phyloP scores from a whole-genome alignment of 2,113 vertebrate species.

The Muscicapa adusta region DNA sequence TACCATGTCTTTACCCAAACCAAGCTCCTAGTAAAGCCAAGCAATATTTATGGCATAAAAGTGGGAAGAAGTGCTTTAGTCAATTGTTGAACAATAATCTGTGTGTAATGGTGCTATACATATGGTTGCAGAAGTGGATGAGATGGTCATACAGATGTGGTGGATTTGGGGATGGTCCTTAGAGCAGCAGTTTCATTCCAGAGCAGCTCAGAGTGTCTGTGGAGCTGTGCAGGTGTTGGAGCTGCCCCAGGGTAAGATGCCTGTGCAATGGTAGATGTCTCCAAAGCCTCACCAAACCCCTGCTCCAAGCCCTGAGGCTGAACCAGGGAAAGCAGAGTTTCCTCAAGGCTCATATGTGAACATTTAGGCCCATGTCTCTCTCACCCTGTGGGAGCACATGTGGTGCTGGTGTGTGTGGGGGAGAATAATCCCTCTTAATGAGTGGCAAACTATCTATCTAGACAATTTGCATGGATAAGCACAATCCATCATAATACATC shows the following conservation, averaged over 20 bases:
- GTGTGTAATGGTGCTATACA: not conserved
- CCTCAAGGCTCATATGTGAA: not conserved
- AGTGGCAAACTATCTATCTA: not conserved
- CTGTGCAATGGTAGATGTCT: not conserved
- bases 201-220: not conserved
- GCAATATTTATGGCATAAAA: not conserved
- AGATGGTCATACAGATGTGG: fast-evolving
- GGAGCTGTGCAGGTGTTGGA: fast-evolving
- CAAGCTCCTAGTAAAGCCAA: not conserved
- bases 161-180: not conserved
- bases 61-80: not conserved
- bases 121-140: not conserved
- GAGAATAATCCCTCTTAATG: slow-evolving; percentile 3
- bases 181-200: fast-evolving
- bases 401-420: not conserved
- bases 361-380: not conserved
- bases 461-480: slow-evolving; percentile 26
- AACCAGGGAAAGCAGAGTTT: not conserved
- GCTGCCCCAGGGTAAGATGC: not conserved
- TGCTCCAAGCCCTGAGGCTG: fast-evolving
- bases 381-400: not conserved
- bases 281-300: not conserved
- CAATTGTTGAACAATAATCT: not conserved
- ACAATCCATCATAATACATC: slow-evolving; percentile 36
- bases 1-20: not conserved